These are phyloP conservation scores for Triplophysa dalaica DNA, from an alignment of 2,113 vertebrate genomes.

Conservation along the genomic window DNA sequence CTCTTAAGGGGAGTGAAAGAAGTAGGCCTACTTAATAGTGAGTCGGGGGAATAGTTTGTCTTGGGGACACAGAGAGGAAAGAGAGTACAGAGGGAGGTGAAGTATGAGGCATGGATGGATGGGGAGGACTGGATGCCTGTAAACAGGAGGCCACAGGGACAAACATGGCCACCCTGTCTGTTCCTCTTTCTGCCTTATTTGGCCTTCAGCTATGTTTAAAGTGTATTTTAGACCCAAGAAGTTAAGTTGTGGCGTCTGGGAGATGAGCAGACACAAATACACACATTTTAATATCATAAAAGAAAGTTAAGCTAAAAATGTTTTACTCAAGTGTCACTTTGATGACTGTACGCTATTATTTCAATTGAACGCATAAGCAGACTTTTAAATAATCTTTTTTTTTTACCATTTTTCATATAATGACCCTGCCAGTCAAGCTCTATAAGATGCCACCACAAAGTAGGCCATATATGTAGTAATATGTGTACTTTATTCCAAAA, in stretches of 20 bases:
- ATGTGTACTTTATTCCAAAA: no score
- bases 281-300: background rate
- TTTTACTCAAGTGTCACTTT: no score
- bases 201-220: constrained; percentile 55
- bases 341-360: no score
- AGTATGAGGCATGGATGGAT: constrained; percentile 41
- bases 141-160: constrained; percentile 63
- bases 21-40: background rate
- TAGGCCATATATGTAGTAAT: no score
- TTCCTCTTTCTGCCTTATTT: constrained; percentile 68
- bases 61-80: constrained; percentile 8
- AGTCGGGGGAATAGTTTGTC: constrained; percentile 4
- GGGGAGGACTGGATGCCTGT: constrained; percentile 59
- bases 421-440: no score
- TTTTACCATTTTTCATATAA: no score
- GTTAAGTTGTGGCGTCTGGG: constrained; percentile 5
- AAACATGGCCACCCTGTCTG: constrained; percentile 61
- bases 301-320: no score
- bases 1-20: background rate
- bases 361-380: no score
- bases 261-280: background rate
- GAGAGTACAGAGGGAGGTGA: constrained; percentile 49
- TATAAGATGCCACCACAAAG: no score
- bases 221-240: background rate
- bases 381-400: no score